Evolutionary conservation across 2,113 vertebrate species (phyloP), one percentile per base, ranked within the genome.

Genomic region (Cairina moschata): DNA sequence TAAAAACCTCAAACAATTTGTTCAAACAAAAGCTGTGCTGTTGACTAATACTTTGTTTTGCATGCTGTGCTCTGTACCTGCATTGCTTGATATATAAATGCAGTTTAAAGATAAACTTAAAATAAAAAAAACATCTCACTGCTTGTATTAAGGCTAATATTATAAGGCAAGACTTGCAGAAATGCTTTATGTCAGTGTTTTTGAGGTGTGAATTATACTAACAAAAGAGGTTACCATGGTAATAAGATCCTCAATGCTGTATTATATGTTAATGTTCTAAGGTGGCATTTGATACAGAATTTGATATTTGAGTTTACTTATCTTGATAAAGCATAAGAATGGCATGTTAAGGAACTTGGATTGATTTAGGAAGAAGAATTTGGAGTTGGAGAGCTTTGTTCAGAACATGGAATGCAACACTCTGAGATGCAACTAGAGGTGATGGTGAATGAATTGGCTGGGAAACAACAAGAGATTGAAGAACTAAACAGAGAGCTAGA

Each of bases 401-500:
- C 96, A 97, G 98, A 98, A 50, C 97, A 93, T 89, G 98, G 97
- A 92, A 96, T 96, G 50, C 97, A 96, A 81, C 95, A 95, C 48
- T 88, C 88, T 91, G 96, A 95, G 76, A 97, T 81, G 16, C 96
- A 95, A 6, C 96, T 98, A 67, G 98, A 98, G 86, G 97, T 98
- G 91, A 98, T 99, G 98, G 98, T 99, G 97, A 98, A 98, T 63
- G 98, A 98, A 17, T 95, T 99, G 80, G 95, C 98, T n/a, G 98
- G 97, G 31, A 99, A 99, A 91, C 98, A 98, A 15, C 97, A 97
- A 90, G 98, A 98, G 34, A 97, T 98, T 92, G 99, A 99, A 94
- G 98, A 99, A 36, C 97, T 99, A 92, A 99, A 95, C 96, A 97
- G 88, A 96, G 99, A 99, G 91, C 98, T 99, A 81, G 99, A 99